These are phyloP conservation scores for Orbicella faveolata DNA, from an alignment of 64 coral and sea anemone genomes.

Conservation along the genomic window DNA sequence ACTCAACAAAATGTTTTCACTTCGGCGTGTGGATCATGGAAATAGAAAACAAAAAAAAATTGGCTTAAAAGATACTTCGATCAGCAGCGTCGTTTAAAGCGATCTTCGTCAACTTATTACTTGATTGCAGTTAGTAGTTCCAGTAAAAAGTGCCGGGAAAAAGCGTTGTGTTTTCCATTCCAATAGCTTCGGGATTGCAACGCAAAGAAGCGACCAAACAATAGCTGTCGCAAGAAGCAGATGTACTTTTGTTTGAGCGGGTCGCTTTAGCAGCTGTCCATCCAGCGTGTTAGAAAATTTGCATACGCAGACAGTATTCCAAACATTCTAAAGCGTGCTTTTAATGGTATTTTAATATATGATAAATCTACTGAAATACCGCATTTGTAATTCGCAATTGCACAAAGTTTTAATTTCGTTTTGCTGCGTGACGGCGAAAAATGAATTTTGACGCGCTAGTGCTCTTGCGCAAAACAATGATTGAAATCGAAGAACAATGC, in stretches of 20 bases:
- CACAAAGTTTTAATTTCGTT: not conserved
- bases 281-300: constrained; percentile 30
- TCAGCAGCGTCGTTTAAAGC: not conserved
- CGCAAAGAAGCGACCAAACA: not conserved
- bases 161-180: not conserved
- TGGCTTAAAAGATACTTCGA: not conserved
- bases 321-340: not conserved
- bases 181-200: not conserved
- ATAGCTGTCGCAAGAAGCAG: not conserved
- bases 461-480: not conserved
- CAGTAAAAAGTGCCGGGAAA: not conserved
- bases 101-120: no score
- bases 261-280: not conserved
- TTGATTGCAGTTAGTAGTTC: not conserved
- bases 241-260: constrained; percentile 25
- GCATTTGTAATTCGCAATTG: not conserved
- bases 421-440: not conserved
- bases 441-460: not conserved
- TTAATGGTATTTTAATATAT: not conserved
- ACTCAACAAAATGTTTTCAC: not conserved
- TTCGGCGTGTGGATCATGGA: not conserved
- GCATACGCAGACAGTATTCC: not conserved
- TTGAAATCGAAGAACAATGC: constrained; percentile 1
- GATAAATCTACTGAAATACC: not conserved
- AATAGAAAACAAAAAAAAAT: no score